phyloP scores from a whole-genome alignment of 1,140 invertebrate species.

The Zaprionus vittiger region DNA sequence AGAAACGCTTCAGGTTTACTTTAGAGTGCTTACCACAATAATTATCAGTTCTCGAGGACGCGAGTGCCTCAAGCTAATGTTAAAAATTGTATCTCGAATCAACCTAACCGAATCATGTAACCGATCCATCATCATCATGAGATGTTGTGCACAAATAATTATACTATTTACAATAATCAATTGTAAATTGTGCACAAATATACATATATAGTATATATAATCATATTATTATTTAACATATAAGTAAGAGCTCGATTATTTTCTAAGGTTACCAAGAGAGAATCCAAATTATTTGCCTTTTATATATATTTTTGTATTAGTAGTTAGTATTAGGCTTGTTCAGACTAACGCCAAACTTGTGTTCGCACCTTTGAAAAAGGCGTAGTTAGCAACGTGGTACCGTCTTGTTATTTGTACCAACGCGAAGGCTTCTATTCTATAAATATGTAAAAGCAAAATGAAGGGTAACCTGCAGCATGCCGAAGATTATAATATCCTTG shows the following conservation, averaged over 20 bases:
- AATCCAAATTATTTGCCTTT: constrained; percentile 34
- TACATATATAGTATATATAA: constrained; percentile 1
- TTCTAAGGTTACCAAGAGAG: constrained; percentile 1
- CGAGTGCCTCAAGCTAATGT: constrained; percentile 35
- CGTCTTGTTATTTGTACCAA: constrained; percentile 11
- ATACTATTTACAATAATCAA: constrained; percentile 17
- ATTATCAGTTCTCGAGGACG: constrained; percentile 29
- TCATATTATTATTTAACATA: constrained; percentile 1
- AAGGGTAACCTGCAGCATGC: not conserved
- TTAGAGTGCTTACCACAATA: constrained; percentile 56
- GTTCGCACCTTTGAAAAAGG: constrained; percentile 57
- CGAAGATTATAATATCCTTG: not conserved
- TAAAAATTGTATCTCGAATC: constrained; percentile 32
- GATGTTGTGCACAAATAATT: constrained; percentile 8
- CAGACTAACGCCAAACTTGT: constrained; percentile 46
- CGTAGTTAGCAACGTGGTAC: constrained; percentile 35
- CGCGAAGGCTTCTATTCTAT: constrained; percentile 25
- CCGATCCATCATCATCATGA: constrained; percentile 6
- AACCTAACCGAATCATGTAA: constrained; percentile 9
- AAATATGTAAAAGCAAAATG: constrained; percentile 2
- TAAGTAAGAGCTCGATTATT: not conserved
- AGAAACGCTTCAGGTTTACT: constrained; percentile 74
- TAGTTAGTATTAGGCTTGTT: constrained; percentile 16
- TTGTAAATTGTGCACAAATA: constrained; percentile 20
- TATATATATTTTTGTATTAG: not conserved